Evolutionary conservation across 1,140 invertebrate genomes (phyloP), one percentile per base, ranked within the genome.

Genomic region (Drosophila suzukii): DNA sequence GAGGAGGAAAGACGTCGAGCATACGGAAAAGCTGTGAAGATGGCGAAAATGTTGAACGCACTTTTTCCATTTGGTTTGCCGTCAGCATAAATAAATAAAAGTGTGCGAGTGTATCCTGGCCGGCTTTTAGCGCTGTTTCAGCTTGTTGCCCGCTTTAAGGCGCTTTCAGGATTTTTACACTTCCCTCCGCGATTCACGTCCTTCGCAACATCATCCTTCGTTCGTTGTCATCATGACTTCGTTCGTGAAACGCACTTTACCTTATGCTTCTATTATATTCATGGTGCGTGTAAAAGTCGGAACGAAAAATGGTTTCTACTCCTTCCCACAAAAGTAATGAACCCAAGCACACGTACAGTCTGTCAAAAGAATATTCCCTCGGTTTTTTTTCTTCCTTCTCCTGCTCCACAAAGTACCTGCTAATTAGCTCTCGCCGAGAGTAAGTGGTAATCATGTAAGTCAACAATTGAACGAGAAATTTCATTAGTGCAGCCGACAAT

Each of bases 81-180:
- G 53, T 85, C 47, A 56, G 51, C 76, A 84, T 84, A 85, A 84
- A 84, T 85, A 84, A 85, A 74, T 68, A 82, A 73, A 61, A 30
- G 53, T 30, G 30, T 41, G 32, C 39, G 15, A 56, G 44, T 59
- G 15, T 10, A 53, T 78, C 54, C 54, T 17, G 55, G 46, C 13
- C 50, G 17, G 36, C 17, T 54, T 44, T 41, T 38, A 41, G 20
- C 17, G 7, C 32, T 46, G 20, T 47, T 57, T 43, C 41, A 39
- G 30, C 56, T 47, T 59, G 46, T 50, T 81, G 77, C 81, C 81
- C 74, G 62, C 73, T 76, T 82, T 36, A 68, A 82, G 75, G 67
- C 57, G 56, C 65, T 62, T 39, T 70, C 20, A 20, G 41, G 46
- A 34, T 24, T 50, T 36, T 63, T 41, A 39, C 59, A 54, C 53